A percentile compares a stretch with the other conserved stretches of the same genome.
These are phyloP conservation scores for Parthenolecanium corni DNA, from an alignment of 2,888 invertebrate species.

Conservation along the genomic window DNA sequence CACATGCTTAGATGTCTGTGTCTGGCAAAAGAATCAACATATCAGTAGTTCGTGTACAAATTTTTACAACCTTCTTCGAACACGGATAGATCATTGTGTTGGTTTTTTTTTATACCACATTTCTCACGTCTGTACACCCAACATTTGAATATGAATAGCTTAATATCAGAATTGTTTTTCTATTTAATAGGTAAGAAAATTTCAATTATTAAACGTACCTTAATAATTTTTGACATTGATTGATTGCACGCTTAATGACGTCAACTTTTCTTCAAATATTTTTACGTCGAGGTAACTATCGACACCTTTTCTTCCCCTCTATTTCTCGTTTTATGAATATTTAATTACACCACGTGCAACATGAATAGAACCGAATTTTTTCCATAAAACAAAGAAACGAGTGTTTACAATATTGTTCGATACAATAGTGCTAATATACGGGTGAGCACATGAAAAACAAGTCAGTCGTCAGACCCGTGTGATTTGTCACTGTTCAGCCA, in stretches of 20 bases:
- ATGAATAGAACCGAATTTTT: too few species aligned
- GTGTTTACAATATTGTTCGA: too few species aligned
- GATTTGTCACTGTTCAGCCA: too few species aligned
- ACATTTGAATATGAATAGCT: slow-evolving; percentile 16
- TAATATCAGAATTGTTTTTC: slow-evolving; percentile 1
- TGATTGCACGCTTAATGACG: slow-evolving; percentile 7
- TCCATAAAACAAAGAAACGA: too few species aligned
- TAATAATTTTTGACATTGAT: slow-evolving; percentile 13
- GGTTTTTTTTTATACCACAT: neutral
- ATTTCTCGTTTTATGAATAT: too few species aligned
- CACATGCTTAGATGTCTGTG: neutral
- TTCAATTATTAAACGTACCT: slow-evolving; percentile 1
- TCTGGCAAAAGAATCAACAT: neutral
- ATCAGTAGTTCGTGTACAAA: neutral
- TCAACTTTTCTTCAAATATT: neutral
- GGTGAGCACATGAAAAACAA: too few species aligned
- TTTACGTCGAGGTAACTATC: too few species aligned
- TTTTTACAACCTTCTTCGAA: slow-evolving; percentile 10
- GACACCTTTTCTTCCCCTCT: too few species aligned
- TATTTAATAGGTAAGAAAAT: slow-evolving; percentile 1
- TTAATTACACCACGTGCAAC: too few species aligned
- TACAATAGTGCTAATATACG: too few species aligned
- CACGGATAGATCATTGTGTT: neutral
- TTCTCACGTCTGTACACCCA: neutral
- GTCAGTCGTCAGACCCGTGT: too few species aligned